These are phyloP conservation scores for Pachymerium ferrugineum DNA, from an alignment of 2,888 invertebrate genomes.

Conservation along the genomic window DNA sequence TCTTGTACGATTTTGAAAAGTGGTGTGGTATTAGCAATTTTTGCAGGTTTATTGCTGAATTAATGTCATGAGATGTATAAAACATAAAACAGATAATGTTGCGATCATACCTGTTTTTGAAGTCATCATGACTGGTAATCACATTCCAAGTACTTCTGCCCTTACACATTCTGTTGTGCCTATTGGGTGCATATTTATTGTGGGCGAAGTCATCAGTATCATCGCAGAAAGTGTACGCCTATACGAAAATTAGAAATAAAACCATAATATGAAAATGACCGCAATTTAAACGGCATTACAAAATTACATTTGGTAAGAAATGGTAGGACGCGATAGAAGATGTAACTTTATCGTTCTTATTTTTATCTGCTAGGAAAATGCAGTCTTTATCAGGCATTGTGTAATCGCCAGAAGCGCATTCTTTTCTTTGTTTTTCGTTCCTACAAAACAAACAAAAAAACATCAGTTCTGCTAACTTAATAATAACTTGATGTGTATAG, in stretches of 20 bases:
- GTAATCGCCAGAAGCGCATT: background rate
- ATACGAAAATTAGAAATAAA: background rate
- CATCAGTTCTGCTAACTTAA: too few relatives aligned
- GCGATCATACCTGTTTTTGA: background rate
- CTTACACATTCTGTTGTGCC: constrained; percentile 21
- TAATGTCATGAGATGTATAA: too few relatives aligned
- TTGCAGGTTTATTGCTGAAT: constrained; percentile 13
- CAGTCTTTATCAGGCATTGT: background rate
- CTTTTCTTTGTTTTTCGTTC: background rate
- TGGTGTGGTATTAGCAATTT: background rate
- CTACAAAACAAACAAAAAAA: background rate
- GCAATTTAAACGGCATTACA: background rate
- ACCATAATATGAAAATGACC: background rate
- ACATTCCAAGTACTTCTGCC: constrained; percentile 3
- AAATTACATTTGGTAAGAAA: constrained; percentile 1
- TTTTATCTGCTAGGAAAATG: background rate
- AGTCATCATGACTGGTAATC: constrained; percentile 5
- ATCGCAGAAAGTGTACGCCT: constrained; percentile 6
- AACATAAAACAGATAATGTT: too few relatives aligned
- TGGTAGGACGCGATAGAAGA: constrained; percentile 21
- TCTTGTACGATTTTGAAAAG: constrained; percentile 27
- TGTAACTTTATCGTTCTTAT: background rate
- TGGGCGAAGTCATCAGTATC: background rate
- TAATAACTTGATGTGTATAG: too few relatives aligned
- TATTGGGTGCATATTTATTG: background rate